Conservation (phyloP, 1,140 invertebrate genomes). For the Melanaphis sacchari region DNA sequence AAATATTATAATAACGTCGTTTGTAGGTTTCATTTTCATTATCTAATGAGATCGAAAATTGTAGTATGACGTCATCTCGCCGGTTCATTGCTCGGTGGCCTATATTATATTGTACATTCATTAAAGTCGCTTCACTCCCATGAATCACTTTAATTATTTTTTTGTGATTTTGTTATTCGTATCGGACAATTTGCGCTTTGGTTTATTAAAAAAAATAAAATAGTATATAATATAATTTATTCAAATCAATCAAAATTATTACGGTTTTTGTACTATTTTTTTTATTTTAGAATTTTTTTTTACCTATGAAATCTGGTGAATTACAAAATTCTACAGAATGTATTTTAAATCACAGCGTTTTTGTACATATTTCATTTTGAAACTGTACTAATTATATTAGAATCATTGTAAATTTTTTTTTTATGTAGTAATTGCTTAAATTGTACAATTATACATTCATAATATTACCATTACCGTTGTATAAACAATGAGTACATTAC, state of each 20-base stretch:
- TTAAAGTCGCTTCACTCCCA: neutral
- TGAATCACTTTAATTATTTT: neutral
- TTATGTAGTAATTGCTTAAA: neutral
- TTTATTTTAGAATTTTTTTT: no score
- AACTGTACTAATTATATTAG: neutral
- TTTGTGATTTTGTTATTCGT: neutral
- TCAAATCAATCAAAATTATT: no score
- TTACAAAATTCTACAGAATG: no score
- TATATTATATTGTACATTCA: neutral
- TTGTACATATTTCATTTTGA: neutral
- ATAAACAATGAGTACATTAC: neutral
- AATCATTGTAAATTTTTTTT: neutral
- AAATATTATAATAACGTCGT: neutral
- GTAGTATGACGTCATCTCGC: neutral
- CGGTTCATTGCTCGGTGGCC: neutral
- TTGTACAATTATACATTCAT: no score
- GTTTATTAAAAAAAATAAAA: neutral
- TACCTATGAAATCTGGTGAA: no score
- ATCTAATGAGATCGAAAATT: neutral
- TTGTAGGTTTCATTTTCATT: neutral
- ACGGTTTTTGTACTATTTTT: no score
- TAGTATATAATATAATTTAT: neutral
- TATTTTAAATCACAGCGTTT: neutral
- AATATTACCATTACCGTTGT: neutral
- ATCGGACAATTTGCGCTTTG: neutral